Conservation (phyloP, 2,797 vertebrate species). For the Vultur gryphus region DNA sequence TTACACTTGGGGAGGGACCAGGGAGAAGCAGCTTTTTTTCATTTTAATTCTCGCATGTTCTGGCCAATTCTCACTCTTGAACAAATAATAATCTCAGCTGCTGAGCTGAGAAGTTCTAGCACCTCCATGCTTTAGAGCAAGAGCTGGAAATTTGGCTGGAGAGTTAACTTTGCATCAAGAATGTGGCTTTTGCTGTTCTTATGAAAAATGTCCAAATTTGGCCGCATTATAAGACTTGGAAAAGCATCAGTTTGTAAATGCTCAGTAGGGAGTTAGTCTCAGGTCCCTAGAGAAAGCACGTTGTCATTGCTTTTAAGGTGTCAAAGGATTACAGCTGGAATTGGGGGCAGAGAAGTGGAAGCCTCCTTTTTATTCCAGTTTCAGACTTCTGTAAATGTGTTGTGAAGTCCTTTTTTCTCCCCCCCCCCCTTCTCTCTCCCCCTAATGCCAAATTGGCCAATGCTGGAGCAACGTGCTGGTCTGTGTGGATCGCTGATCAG, state of each 20-base stretch:
- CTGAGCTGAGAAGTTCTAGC: background rate
- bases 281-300: background rate
- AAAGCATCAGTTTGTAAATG: background rate
- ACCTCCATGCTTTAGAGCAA: background rate
- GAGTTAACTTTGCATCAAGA: background rate
- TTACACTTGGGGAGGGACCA: background rate
- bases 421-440: background rate
- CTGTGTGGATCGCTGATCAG: background rate
- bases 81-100: background rate
- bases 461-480: background rate
- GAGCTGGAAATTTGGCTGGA: background rate
- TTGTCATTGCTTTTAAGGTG: conserved; percentile 15
- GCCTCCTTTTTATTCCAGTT: background rate
- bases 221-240: conserved; percentile 6
- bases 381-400: background rate
- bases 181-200: background rate
- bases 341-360: background rate
- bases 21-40: background rate
- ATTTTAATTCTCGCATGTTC: background rate
- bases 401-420: background rate
- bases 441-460: background rate
- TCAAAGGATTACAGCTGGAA: background rate
- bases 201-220: conserved; percentile 40
- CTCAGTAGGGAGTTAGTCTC: background rate
- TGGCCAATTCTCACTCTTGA: background rate